These are phyloP conservation scores for Gasteruption jaculator DNA, from an alignment of 2,888 invertebrate genomes.

Conservation along the genomic window DNA sequence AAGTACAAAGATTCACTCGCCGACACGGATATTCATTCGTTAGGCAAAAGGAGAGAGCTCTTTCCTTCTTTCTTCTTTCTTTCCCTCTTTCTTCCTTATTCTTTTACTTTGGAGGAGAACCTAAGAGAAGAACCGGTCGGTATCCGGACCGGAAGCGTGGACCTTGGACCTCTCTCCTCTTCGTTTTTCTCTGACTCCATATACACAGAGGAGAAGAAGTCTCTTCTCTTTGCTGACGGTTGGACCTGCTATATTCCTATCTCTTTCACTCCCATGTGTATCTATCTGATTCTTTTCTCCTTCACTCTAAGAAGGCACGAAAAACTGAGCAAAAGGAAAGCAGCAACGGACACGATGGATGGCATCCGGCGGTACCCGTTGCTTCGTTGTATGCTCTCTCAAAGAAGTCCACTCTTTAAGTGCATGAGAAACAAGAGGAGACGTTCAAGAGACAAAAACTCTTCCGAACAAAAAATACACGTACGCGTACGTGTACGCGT, in stretches of 20 bases:
- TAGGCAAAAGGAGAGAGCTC: conserved; percentile 15
- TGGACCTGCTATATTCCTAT: conserved; percentile 12
- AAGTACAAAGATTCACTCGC: too few species aligned
- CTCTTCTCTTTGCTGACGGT: conserved; percentile 2
- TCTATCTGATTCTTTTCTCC: conserved; percentile 14
- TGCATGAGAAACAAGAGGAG: too few species aligned
- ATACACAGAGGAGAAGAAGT: conserved; percentile 2
- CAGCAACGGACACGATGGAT: conserved; percentile 44
- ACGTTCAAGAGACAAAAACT: too few species aligned
- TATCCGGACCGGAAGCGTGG: conserved; percentile 50
- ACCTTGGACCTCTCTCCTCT: conserved; percentile 38
- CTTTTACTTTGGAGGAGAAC: not conserved
- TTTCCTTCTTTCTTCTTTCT: conserved; percentile 12
- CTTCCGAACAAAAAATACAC: too few species aligned
- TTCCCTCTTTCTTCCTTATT: conserved; percentile 11
- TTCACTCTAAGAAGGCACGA: conserved; percentile 28
- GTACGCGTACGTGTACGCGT: too few species aligned
- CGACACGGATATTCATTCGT: conserved; percentile 25
- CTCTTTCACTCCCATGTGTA: conserved; percentile 8
- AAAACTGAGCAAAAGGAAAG: conserved; percentile 35
- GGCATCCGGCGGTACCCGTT: conserved; percentile 42
- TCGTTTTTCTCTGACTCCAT: conserved; percentile 7
- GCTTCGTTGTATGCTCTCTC: too few species aligned
- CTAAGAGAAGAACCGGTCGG: conserved; percentile 43
- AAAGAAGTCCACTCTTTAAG: conserved; percentile 37